Evolutionary conservation across 2,888 invertebrate genomes (phyloP).

Genomic region (Thecophora atra): DNA sequence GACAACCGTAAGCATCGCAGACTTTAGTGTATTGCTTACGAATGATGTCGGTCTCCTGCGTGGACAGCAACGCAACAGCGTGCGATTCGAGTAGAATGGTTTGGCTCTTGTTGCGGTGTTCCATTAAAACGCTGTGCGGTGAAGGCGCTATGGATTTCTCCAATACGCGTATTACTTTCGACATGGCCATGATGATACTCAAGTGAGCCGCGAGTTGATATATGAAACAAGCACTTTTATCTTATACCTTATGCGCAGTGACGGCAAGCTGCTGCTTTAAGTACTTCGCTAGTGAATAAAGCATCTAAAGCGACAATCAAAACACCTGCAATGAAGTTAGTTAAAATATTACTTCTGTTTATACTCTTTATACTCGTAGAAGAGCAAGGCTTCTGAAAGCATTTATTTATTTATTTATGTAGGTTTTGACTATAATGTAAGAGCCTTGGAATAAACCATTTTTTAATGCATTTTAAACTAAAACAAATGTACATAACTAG

Average conservation of each 20-base stretch:
- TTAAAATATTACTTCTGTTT: too few species aligned
- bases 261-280: too few species aligned
- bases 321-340: too few species aligned
- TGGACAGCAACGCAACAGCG: constrained; percentile 76
- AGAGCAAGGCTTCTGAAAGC: background rate
- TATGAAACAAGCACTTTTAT: too few species aligned
- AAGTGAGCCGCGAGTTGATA: too few species aligned
- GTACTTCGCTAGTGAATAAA: too few species aligned
- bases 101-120: constrained; percentile 86
- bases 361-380: too few species aligned
- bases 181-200: constrained; percentile 86
- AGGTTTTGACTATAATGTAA: background rate
- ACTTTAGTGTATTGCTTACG: constrained; percentile 90
- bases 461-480: background rate
- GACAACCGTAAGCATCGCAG: constrained; percentile 93
- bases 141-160: constrained; percentile 87
- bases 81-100: constrained; percentile 92
- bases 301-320: too few species aligned
- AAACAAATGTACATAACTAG: background rate
- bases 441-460: background rate
- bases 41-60: constrained; percentile 88
- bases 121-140: constrained; percentile 89
- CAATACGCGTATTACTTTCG: constrained; percentile 89
- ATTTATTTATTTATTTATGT: background rate
- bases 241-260: too few species aligned